Percentiles rank a stretch among this genome's conserved stretches.
phyloP scores from a whole-genome alignment of 2,113 vertebrate genomes.

The Dinomys branickii region DNA sequence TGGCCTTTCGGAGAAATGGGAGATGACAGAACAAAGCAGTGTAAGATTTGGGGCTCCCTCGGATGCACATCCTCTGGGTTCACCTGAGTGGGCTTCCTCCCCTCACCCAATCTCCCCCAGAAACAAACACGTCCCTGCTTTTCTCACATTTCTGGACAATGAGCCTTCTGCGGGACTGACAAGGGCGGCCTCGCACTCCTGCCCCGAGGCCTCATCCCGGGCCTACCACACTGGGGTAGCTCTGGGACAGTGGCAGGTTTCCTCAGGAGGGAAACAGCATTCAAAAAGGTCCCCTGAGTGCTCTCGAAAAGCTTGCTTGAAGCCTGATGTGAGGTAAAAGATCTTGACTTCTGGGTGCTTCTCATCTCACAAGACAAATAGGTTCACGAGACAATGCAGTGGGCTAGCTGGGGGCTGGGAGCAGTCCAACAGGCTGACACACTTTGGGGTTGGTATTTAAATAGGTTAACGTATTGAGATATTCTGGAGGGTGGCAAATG shows the following conservation, averaged over 20 bases:
- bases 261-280: neutral
- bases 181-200: neutral
- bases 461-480: neutral
- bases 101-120: neutral
- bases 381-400: neutral
- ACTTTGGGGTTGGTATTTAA: neutral
- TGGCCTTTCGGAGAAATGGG: neutral
- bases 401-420: neutral
- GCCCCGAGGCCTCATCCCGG: neutral
- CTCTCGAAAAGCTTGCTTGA: neutral
- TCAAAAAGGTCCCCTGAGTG: neutral
- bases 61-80: neutral
- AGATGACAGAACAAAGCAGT: neutral
- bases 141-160: slow-evolving; percentile 25
- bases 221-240: neutral
- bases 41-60: neutral
- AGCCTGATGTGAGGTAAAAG: neutral
- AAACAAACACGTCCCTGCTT: neutral
- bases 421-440: neutral
- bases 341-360: slow-evolving; percentile 12
- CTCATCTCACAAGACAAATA: slow-evolving; percentile 17
- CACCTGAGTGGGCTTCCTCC: neutral
- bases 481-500: neutral
- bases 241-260: neutral
- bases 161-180: neutral